Evolutionary conservation across 2,888 invertebrate genomes (phyloP), one percentile per base, ranked within the genome.

Genomic region (Callyntrura sp.): DNA sequence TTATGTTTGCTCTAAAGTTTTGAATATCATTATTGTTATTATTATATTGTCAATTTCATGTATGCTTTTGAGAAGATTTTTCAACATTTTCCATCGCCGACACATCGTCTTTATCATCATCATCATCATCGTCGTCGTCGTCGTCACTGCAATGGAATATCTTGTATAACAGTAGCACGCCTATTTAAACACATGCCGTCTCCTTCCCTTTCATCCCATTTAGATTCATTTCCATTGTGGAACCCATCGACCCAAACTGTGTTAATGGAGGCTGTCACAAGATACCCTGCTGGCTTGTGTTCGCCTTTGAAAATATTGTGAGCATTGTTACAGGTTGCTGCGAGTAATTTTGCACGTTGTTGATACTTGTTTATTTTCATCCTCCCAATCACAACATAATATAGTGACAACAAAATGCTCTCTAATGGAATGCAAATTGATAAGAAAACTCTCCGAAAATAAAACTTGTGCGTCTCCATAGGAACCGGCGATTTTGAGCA

Each of bases 31-130:
- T 65, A 65, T 60, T 60, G 17, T 25, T 65, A 65, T 48, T 48
- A 73, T 73, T 45, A 25, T 45, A 48, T 73, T 73, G 73, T 48
- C 73, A 45, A 73, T 73, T 73, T 20, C 73, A 73, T 73, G 48
- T 48, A 11, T 23, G 73, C 68, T 68, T 43, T 68, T 43, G 43
- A 12, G 35, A 17, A 43, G 68, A 68, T 43, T 68, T 68, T 62
- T 62, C 60, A 62, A 62, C 62, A 60, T 62, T 28, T 62, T 62
- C 62, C 25, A 62, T 57, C 23, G 57, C 51, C 57, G 35, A 79
- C 57, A 57, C 51, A 57, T 17, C 23, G 48, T 78, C 76, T 23
- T 60, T 23, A 62, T 62, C 28, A 62, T 35, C 35, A 35, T 60
- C 55, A 17, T 51, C 35, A 35, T 60, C 55, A 17, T 51, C 51